A percentile compares a stretch with the other conserved stretches of the same genome.
phyloP scores from a whole-genome alignment of 1,140 invertebrate genomes.

The Zophobas atratus region DNA sequence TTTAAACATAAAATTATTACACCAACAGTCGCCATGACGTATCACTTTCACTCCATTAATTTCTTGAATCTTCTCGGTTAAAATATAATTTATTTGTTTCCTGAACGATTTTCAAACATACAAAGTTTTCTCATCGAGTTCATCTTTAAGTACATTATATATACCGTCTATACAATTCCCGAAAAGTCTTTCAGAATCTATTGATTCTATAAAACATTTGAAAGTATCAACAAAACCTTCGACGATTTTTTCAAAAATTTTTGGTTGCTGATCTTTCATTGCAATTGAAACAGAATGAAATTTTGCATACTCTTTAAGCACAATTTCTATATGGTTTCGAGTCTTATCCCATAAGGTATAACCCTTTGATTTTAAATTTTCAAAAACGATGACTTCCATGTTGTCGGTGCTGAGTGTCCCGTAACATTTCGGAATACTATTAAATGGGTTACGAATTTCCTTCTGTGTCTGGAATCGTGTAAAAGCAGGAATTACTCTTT shows the following conservation, averaged over 20 bases:
- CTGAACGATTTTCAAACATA: conserved; percentile 23
- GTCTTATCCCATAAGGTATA: conserved; percentile 69
- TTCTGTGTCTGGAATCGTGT: no score
- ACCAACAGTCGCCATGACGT: conserved; percentile 58
- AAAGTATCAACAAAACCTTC: conserved; percentile 45
- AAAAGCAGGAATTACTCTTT: no score
- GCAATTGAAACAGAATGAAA: conserved; percentile 71
- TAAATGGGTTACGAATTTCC: not conserved
- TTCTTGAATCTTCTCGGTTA: conserved; percentile 69
- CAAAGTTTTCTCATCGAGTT: conserved; percentile 37
- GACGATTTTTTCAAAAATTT: conserved; percentile 55
- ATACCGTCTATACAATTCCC: conserved; percentile 16
- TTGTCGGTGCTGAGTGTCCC: conserved; percentile 62
- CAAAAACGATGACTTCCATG: conserved; percentile 71
- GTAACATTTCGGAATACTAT: conserved; percentile 64
- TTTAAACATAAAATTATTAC: conserved; percentile 60
- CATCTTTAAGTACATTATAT: conserved; percentile 43
- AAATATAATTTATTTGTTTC: conserved; percentile 44
- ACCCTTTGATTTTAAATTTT: conserved; percentile 70
- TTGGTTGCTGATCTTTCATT: conserved; percentile 65
- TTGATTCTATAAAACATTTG: conserved; percentile 61
- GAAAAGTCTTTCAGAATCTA: conserved; percentile 2
- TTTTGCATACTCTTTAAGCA: conserved; percentile 69
- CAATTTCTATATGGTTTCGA: conserved; percentile 67
- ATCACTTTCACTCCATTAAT: conserved; percentile 54